These are phyloP conservation scores for Nebria ingens DNA, from an alignment of 1,140 invertebrate genomes.

Conservation along the genomic window DNA sequence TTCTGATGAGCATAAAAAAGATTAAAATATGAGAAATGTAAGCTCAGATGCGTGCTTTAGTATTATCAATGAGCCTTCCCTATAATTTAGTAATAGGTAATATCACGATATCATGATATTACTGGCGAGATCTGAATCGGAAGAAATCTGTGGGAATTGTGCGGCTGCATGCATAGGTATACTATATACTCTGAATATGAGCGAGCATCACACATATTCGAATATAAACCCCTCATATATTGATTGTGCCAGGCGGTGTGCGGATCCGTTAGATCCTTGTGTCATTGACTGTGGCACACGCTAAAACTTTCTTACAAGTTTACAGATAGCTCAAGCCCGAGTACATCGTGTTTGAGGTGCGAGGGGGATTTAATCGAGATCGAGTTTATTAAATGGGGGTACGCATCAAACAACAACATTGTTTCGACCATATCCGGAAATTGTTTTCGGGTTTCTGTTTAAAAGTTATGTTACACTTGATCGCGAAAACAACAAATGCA, in stretches of 20 bases:
- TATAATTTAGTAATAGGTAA: conserved; percentile 1
- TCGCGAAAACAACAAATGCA: too few species aligned
- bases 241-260: conserved; percentile 6
- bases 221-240: not conserved
- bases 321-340: not conserved
- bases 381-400: not conserved
- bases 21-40: too few species aligned
- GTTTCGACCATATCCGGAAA: too few species aligned
- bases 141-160: not conserved
- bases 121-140: not conserved
- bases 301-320: conserved; percentile 6
- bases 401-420: not conserved
- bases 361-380: not conserved
- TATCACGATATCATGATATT: not conserved
- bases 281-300: conserved; percentile 2
- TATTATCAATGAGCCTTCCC: not conserved
- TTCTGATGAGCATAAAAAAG: too few species aligned
- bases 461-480: too few species aligned
- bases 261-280: not conserved
- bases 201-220: not conserved
- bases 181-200: not conserved
- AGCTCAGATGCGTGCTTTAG: not conserved
- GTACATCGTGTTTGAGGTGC: not conserved
- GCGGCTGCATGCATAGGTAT: not conserved
- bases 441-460: too few species aligned